phyloP scores from a whole-genome alignment of 2,113 vertebrate species.

The Eulacestoma nigropectus region DNA sequence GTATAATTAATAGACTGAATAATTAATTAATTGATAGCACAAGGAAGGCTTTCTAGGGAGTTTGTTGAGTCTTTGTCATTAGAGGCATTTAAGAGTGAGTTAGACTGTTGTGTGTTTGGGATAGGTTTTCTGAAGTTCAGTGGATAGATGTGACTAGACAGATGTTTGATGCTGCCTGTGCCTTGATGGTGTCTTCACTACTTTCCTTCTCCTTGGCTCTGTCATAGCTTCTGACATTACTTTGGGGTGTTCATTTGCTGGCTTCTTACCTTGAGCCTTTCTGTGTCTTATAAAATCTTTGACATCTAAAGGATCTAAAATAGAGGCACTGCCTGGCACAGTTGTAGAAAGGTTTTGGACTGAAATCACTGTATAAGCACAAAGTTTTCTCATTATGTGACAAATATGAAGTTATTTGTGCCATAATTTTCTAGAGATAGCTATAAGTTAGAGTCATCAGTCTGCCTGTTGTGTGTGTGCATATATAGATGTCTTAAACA shows the following conservation, averaged over 20 bases:
- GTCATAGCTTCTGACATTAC: not conserved
- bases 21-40: not conserved
- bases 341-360: not conserved
- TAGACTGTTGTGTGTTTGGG: not conserved
- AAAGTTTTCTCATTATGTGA: slow-evolving; percentile 12
- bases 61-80: not conserved
- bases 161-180: not conserved
- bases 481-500: slow-evolving; percentile 27
- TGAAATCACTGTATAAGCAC: not conserved
- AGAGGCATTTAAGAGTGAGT: not conserved
- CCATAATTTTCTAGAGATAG: not conserved
- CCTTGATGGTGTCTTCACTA: not conserved
- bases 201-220: not conserved
- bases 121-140: not conserved
- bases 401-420: slow-evolving; percentile 2
- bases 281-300: not conserved
- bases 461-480: not conserved
- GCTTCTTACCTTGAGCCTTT: not conserved
- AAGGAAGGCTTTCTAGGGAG: not conserved
- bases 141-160: not conserved
- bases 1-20: not conserved
- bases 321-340: not conserved
- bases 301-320: not conserved
- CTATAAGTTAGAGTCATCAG: slow-evolving; percentile 26
- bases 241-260: not conserved